Evolutionary conservation across 1,140 invertebrate species (phyloP).

Genomic region (Drosophila orena): DNA sequence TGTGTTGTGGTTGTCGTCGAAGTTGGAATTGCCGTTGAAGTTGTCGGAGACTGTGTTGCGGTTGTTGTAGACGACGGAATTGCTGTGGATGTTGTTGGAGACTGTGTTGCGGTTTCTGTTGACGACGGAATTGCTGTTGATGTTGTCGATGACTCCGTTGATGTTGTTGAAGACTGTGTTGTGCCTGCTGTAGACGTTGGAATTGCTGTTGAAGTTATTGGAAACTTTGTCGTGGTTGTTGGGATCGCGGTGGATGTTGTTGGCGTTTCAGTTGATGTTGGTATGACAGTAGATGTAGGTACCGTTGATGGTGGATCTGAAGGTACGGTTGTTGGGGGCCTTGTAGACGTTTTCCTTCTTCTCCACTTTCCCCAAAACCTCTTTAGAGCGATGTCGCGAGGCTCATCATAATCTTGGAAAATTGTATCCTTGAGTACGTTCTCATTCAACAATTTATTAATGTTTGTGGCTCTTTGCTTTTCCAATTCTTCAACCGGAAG

Average conservation of each 20-base stretch:
- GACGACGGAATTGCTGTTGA: constrained; percentile 3
- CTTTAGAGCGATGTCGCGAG: neutral
- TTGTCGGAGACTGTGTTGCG: neutral
- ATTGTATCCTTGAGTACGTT: neutral
- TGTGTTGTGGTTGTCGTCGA: constrained; percentile 5
- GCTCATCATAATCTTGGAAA: neutral
- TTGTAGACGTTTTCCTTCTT: neutral
- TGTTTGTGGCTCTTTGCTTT: neutral
- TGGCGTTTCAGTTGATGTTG: neutral
- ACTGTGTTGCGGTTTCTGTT: neutral
- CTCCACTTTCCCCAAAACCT: constrained; percentile 19
- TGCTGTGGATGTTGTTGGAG: neutral
- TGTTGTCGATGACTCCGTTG: neutral
- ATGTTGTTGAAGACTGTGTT: neutral
- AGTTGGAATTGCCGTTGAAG: neutral
- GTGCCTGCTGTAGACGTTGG: neutral
- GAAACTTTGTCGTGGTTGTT: neutral
- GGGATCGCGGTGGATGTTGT: constrained; percentile 3
- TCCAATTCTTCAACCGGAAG: neutral
- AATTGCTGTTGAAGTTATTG: constrained; percentile 11
- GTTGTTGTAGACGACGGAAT: neutral
- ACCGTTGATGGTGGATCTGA: neutral
- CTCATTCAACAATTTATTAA: neutral
- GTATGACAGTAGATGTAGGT: neutral
- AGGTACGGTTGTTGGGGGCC: neutral